Evolutionary conservation across 2,888 invertebrate genomes (phyloP).

Genomic region (Mythimna pallens): DNA sequence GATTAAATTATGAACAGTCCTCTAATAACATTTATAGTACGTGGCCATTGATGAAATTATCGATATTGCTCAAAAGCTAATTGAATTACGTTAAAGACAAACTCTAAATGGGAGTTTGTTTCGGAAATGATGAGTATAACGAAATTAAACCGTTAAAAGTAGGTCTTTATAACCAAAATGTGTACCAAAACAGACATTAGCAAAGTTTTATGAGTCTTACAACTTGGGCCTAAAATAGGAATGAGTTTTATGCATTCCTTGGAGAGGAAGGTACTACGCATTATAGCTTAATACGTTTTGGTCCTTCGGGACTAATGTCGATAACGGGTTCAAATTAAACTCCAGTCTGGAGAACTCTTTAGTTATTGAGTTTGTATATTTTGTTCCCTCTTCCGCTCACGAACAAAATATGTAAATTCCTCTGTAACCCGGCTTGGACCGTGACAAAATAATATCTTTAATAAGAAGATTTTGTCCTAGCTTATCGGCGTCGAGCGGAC

Average conservation of each 20-base stretch:
- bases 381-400: slow-evolving; percentile 30
- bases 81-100: slow-evolving; percentile 19
- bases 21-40: slow-evolving; percentile 53
- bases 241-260: slow-evolving; percentile 41
- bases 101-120: slow-evolving; percentile 38
- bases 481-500: slow-evolving; percentile 46
- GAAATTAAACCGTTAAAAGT: slow-evolving; percentile 51
- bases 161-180: slow-evolving; percentile 35
- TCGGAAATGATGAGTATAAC: slow-evolving; percentile 16
- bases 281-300: slow-evolving; percentile 51
- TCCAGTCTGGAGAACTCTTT: slow-evolving; percentile 46
- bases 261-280: slow-evolving; percentile 23
- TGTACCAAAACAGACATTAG: slow-evolving; percentile 47
- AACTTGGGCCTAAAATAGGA: slow-evolving; percentile 37
- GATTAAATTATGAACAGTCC: slow-evolving; percentile 80
- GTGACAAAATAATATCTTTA: slow-evolving; percentile 62
- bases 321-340: slow-evolving; percentile 51
- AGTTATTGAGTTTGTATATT: slow-evolving; percentile 52
- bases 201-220: slow-evolving; percentile 50
- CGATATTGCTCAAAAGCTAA: slow-evolving; percentile 34
- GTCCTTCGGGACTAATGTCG: slow-evolving; percentile 36
- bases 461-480: slow-evolving; percentile 58
- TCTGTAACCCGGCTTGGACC: slow-evolving; percentile 38
- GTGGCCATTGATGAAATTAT: slow-evolving; percentile 45
- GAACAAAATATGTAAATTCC: slow-evolving; percentile 64